These are phyloP conservation scores for Notodromas monacha DNA, from an alignment of 2,888 invertebrate genomes.

Conservation along the genomic window DNA sequence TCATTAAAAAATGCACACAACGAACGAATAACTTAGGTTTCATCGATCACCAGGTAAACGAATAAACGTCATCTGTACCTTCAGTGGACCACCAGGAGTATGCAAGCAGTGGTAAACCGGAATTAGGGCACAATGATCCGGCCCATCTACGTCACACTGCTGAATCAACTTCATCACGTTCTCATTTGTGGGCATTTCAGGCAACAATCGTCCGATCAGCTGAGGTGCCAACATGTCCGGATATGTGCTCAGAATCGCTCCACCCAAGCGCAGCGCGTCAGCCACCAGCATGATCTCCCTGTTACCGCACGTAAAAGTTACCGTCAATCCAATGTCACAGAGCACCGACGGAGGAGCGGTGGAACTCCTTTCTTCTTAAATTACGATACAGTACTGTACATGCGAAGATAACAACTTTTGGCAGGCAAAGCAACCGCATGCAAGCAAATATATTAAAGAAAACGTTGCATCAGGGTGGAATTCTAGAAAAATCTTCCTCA, in stretches of 20 bases:
- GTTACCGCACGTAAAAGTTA: no score
- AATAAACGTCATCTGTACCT: constrained; percentile 22
- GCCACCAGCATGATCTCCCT: constrained; percentile 70
- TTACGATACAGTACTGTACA: no score
- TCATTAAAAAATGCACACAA: no score
- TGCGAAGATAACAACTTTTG: no score
- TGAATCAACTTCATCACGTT: constrained; percentile 54
- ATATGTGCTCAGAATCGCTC: constrained; percentile 60
- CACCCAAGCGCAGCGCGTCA: constrained; percentile 66
- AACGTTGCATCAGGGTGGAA: no score
- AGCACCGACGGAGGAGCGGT: no score
- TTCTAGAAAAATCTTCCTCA: no score
- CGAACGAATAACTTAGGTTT: background rate
- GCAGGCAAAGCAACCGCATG: no score
- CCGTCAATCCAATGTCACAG: no score
- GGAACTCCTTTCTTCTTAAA: no score
- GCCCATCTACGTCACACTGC: constrained; percentile 66
- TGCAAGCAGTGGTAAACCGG: constrained; percentile 84
- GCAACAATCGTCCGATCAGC: constrained; percentile 58
- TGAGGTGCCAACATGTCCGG: constrained; percentile 90
- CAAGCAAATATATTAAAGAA: no score
- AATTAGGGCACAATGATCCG: constrained; percentile 53
- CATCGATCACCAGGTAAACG: background rate
- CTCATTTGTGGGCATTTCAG: constrained; percentile 47
- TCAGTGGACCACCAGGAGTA: constrained; percentile 90